Conservation (phyloP, 2,797 vertebrate species). For the Taeniopygia guttata region DNA sequence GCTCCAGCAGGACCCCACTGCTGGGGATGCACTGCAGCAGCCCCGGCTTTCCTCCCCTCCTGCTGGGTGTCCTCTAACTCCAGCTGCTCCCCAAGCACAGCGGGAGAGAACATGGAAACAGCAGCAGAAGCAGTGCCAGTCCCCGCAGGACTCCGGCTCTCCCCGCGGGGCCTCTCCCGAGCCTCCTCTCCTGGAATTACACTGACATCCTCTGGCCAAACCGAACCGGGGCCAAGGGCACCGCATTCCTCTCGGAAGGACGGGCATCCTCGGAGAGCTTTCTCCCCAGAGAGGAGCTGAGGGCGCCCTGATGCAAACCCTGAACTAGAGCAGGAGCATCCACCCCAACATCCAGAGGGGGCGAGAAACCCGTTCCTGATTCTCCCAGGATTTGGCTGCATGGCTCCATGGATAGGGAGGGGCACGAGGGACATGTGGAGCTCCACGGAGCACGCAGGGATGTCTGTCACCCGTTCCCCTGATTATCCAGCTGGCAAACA, state of each 20-base stretch:
- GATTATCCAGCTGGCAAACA: not conserved
- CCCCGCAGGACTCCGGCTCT: no score
- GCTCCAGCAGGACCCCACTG: not conserved
- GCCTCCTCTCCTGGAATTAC: not conserved
- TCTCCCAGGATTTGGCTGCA: not conserved
- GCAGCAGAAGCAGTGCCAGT: not conserved
- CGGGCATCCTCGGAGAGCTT: not conserved
- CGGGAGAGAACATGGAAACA: not conserved
- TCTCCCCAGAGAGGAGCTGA: not conserved
- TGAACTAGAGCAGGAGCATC: not conserved
- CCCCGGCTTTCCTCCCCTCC: not conserved
- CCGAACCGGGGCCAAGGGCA: fast-evolving
- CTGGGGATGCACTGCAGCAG: not conserved
- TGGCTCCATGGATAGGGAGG: not conserved
- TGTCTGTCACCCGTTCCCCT: not conserved
- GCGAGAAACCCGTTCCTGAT: not conserved
- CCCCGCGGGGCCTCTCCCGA: fast-evolving
- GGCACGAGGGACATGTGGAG: not conserved
- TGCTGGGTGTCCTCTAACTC: not conserved
- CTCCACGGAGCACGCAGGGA: fast-evolving
- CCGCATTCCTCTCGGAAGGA: not conserved
- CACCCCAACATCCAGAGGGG: fast-evolving
- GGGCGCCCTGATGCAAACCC: not conserved
- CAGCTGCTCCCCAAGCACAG: not conserved
- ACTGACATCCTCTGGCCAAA: constrained; percentile 45